These are phyloP conservation scores for Telmatherina bonti DNA, from an alignment of 2,797 vertebrate genomes.

Conservation along the genomic window DNA sequence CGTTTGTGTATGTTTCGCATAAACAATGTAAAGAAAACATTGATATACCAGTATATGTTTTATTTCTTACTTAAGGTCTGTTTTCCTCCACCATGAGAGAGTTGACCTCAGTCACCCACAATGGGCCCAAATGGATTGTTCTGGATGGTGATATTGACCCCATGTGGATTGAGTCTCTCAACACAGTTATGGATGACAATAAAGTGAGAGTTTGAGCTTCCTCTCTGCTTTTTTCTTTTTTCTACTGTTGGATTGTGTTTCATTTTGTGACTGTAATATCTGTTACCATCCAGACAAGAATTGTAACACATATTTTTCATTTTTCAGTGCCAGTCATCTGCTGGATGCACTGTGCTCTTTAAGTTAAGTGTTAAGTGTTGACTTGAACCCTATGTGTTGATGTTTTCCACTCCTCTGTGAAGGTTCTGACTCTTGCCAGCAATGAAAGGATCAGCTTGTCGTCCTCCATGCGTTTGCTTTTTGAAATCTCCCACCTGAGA, in stretches of 20 bases:
- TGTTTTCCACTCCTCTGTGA: constrained; percentile 2
- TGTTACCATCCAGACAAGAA: neutral
- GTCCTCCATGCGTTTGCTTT: constrained; percentile 83
- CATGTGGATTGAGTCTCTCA: constrained; percentile 88
- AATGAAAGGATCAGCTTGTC: constrained; percentile 85
- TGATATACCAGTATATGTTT: neutral
- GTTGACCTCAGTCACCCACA: constrained; percentile 76
- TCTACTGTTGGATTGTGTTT: neutral
- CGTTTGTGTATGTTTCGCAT: neutral
- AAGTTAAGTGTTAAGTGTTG: neutral
- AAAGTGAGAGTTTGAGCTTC: constrained; percentile 70
- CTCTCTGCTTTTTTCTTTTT: neutral
- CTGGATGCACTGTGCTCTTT: neutral
- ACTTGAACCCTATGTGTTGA: neutral
- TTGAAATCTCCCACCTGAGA: constrained; percentile 85
- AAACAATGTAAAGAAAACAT: neutral
- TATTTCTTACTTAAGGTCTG: constrained; percentile 65
- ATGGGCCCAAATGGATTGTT: constrained; percentile 85
- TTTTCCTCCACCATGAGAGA: constrained; percentile 87
- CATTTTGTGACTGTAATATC: neutral
- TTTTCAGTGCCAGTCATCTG: neutral
- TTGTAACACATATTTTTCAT: neutral
- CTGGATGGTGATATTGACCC: constrained; percentile 85
- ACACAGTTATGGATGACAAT: constrained; percentile 87
- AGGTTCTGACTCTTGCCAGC: constrained; percentile 85